A percentile compares a stretch with the other conserved stretches of the same genome.
Conservation (phyloP, 2,888 invertebrate species). For the Habrosyne pyritoides region DNA sequence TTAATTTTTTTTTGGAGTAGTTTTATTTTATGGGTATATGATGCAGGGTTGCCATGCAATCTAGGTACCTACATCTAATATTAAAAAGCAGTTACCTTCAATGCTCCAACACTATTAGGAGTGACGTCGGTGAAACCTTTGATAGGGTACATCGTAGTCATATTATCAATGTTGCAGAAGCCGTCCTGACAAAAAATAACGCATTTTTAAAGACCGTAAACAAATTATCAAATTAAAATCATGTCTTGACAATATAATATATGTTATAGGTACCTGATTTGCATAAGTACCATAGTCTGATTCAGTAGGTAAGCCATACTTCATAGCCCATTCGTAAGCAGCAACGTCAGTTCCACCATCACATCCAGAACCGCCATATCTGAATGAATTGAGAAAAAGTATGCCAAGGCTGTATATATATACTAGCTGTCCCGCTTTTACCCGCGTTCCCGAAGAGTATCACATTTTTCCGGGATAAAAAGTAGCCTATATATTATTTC, state of each 20-base stretch:
- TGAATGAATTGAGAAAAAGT: constrained; percentile 30
- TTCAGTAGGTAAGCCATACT: constrained; percentile 90
- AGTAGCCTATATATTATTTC: no score
- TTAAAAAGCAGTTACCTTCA: constrained; percentile 75
- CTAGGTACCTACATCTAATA: background rate
- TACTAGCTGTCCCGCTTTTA: no score
- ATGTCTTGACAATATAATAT: background rate
- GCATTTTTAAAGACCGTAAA: constrained; percentile 11
- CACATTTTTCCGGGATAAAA: no score
- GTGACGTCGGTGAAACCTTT: constrained; percentile 94
- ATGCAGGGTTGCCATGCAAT: no score
- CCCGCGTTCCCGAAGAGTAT: no score
- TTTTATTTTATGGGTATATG: no score
- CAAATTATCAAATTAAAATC: background rate
- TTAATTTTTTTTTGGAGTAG: no score
- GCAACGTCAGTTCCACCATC: constrained; percentile 95
- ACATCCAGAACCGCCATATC: constrained; percentile 92
- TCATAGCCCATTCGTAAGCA: constrained; percentile 94
- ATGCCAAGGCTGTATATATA: no score
- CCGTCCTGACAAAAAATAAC: constrained; percentile 86
- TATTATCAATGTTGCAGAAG: constrained; percentile 85
- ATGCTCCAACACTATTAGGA: constrained; percentile 85
- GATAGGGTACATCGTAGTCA: constrained; percentile 84
- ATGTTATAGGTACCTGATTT: constrained; percentile 85
- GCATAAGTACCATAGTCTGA: constrained; percentile 94